Conservation (phyloP, 2,113 vertebrate genomes). For the Empidonax alnorum region DNA sequence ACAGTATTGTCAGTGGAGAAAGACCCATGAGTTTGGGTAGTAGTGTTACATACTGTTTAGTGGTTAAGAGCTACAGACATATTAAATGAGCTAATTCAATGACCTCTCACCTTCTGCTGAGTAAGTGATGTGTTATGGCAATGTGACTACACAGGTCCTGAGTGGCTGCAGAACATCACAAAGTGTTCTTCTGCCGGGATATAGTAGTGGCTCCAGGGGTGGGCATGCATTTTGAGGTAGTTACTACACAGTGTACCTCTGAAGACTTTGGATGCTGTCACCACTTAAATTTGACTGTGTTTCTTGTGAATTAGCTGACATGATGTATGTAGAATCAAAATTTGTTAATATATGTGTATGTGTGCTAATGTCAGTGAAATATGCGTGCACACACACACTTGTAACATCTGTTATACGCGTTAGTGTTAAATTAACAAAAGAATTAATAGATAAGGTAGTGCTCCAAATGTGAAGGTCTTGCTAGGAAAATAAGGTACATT, state of each 20-base stretch:
- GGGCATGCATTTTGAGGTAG: neutral
- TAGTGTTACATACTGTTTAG: neutral
- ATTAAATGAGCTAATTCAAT: neutral
- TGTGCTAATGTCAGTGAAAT: neutral
- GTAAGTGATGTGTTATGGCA: neutral
- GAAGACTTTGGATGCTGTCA: neutral
- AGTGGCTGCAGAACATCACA: neutral
- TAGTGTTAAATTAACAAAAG: neutral
- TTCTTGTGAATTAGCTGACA: neutral
- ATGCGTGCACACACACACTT: no score
- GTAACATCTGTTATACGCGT: neutral
- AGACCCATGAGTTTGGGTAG: neutral
- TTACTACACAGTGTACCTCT: accelerated
- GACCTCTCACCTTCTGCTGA: neutral
- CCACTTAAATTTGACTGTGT: neutral
- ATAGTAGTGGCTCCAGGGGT: accelerated
- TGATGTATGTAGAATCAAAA: neutral
- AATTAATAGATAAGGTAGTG: neutral
- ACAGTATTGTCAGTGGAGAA: neutral
- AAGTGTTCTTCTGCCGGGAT: neutral
- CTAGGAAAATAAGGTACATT: neutral
- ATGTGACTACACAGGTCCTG: neutral
- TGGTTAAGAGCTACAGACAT: neutral
- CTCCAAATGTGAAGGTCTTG: neutral
- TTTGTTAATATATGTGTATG: neutral